phyloP scores from a whole-genome alignment of 2,888 invertebrate genomes.

The Drosophila melanosoma region DNA sequence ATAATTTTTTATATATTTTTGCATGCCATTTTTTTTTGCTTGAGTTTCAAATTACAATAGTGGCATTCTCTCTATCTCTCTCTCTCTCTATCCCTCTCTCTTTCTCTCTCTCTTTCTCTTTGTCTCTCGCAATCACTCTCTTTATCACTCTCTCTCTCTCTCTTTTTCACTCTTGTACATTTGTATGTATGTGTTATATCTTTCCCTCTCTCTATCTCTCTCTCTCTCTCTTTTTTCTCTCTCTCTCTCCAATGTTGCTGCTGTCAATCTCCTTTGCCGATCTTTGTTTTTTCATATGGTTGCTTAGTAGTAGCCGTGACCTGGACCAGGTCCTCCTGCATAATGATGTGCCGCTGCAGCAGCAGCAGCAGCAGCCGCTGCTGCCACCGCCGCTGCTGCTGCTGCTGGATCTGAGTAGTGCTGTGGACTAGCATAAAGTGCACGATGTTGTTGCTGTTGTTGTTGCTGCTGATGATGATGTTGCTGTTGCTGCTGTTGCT shows the following conservation, averaged over 20 bases:
- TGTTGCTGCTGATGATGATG: slow-evolving; percentile 16
- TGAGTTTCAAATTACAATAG: neutral
- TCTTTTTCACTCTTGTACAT: neutral
- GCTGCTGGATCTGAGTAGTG: slow-evolving; percentile 43
- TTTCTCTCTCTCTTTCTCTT: neutral
- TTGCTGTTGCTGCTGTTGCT: slow-evolving; percentile 16
- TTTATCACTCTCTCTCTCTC: neutral
- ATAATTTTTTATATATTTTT: neutral
- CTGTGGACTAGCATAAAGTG: slow-evolving; percentile 43
- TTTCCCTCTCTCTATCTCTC: neutral
- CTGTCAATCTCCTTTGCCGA: neutral
- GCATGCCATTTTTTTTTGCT: neutral
- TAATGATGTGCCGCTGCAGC: slow-evolving; percentile 56
- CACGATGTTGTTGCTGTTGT: slow-evolving; percentile 43
- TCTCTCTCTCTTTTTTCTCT: no score
- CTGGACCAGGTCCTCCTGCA: slow-evolving; percentile 37
- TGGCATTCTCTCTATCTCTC: neutral
- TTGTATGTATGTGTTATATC: neutral
- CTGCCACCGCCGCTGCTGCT: slow-evolving; percentile 33
- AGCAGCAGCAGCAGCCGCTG: slow-evolving; percentile 37
- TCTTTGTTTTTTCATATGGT: neutral
- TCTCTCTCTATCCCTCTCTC: neutral
- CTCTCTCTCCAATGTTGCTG: neutral
- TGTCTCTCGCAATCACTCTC: slow-evolving; percentile 1
- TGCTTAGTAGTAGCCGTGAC: slow-evolving; percentile 63